Base-by-base conservation (phyloP, 2,888 invertebrate species). In the Drosophila diplacantha region DNA sequence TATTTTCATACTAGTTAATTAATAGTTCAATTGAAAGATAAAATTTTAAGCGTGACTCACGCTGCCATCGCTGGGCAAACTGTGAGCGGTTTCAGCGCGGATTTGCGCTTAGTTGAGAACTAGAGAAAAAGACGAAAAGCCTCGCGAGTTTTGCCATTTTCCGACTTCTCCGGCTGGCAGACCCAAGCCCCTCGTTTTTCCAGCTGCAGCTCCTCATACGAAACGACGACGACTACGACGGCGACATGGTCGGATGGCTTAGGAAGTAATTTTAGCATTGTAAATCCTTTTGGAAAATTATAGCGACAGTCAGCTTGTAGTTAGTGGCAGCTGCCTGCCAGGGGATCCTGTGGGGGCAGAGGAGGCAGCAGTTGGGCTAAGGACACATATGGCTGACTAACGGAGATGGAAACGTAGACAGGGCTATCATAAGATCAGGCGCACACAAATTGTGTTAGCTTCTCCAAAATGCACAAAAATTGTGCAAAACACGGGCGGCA, bases 181-280 rank as follows among this genome's bases (percentile, higher is more conserved):
- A 7, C 20, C 9, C n/a, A 12, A 18, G 4, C 20, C 24, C 7
- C 16, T 32, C 18, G 18, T 31, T 46, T 46, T 46, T 46, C 38
- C 26, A 54, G 54, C 26, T 63, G 74, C 59, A 56, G 50, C 64
- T 62, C 20, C 53, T 54, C 55, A 63, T 69, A 74, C 62, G 72
- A 71, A 79, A 69, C 69, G 80, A 65, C 78, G 73, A 75, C 78
- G 75, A 77, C 78, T 69, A 73, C 71, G 71, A 52, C 39, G 51
- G 58, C 74, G 79, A 79, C 82, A 77, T 80, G 77, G 80, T 82
- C 75, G 77, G 76, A 82, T 77, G 77, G 83, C 81, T 81, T 82
- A 77, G 81, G 78, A 79, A 79, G 79, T 79, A 83, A 79, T 83
- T 79, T 79, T 73, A 73, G 81, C 78, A 83, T 81, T 79, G 83